Base-by-base conservation (phyloP, 2,113 vertebrate genomes). In the Anguilla rostrata region DNA sequence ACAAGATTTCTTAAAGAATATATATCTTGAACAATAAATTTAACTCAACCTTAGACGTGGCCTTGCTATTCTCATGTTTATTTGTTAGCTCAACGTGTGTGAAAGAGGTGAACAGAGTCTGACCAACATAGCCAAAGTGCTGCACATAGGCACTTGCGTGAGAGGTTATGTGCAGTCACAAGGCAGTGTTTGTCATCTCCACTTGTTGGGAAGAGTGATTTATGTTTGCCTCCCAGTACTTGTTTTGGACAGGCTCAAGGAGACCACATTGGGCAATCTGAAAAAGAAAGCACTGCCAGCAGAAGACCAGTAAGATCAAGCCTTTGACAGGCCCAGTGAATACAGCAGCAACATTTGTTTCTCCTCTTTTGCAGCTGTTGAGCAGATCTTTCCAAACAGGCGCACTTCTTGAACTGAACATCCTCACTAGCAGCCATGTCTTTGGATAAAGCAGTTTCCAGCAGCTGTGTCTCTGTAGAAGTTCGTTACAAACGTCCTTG, bases 341-440 rank as follows among this genome's bases (percentile, higher is more conserved):
- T 86, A 91, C 91, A 93, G 88, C 86, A 87, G 87, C 89, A 87
- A 83, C 60, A 83, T 85, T 94, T 92, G 91, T 91, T 85, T 75
- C 26, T 7, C 56, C 84, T 49, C 22, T 86, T 81, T 39, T 78
- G 85, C 92, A 94, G 93, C 93, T 93, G 93, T 90, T 88, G 63
- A 2, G 0, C 39, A 82, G 88, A 88, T 79, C 86, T 78, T 26
- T 82, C 87, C 34, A 85, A 82, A 89, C 93, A 93, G 93, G 60
- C 86, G 56, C 83, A n/a, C 34, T 39, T 39, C 56, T 86, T 86
- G 75, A 39, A 43, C 43, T 46, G 84, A 75, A 79, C 86, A 56
- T 40, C 87, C 92, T 49, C 78, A 81, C 26, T 26, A 85, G 15
- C 78, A 79, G 79, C 79, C 53, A 22, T 80, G 18, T 40, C 78